Conservation (phyloP, 2,113 vertebrate species). For the Ginglymostoma cirratum region DNA sequence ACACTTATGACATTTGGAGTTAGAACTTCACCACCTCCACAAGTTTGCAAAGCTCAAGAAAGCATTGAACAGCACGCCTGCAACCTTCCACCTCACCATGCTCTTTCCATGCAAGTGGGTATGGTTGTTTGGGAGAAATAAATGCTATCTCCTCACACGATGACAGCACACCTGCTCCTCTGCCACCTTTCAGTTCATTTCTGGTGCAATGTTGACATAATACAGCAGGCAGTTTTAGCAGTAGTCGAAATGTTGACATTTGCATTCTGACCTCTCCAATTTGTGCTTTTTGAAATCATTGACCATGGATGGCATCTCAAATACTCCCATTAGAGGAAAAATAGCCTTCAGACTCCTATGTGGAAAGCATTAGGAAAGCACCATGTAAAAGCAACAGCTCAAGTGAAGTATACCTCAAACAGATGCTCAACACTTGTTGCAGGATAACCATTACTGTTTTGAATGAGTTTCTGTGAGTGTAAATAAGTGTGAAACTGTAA, state of each 20-base stretch:
- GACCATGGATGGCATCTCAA: neutral
- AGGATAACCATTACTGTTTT: neutral
- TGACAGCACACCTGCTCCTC: neutral
- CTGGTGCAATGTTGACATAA: neutral
- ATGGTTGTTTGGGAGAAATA: neutral
- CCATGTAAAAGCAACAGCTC: neutral
- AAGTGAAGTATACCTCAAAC: too few species aligned
- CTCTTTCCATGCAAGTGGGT: neutral
- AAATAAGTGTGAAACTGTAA: too few species aligned
- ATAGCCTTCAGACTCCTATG: neutral
- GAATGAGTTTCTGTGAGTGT: neutral
- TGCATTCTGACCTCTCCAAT: neutral
- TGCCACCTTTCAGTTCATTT: neutral
- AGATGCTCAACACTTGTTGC: neutral
- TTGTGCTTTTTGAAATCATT: neutral
- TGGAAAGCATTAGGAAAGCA: neutral
- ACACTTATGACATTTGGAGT: neutral
- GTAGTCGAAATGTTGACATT: neutral
- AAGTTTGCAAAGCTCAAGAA: neutral
- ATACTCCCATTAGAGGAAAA: neutral
- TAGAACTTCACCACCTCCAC: neutral
- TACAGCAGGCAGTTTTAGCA: neutral
- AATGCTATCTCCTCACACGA: neutral
- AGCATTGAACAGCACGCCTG: neutral
- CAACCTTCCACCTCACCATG: neutral